Evolutionary conservation across 2,797 vertebrate genomes (phyloP).

Genomic region (Leptoclinus maculatus): DNA sequence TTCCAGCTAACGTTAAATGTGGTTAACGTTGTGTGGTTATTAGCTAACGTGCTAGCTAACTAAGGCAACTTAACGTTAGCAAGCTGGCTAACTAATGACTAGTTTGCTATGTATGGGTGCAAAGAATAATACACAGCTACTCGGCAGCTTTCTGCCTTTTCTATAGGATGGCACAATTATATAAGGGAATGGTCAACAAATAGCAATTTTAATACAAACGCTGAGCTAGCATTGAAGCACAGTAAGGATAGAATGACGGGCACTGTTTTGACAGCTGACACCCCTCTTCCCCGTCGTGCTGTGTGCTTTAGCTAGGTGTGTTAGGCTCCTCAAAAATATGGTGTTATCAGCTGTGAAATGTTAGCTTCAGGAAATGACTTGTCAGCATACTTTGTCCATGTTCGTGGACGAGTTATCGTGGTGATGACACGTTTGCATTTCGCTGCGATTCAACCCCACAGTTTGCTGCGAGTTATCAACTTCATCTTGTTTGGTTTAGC

Average conservation of each 20-base stretch:
- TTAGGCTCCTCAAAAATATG: conserved; percentile 35
- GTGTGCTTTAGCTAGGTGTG: conserved; percentile 49
- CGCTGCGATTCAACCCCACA: conserved; percentile 7
- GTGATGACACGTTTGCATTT: conserved; percentile 12
- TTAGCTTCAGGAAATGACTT: conserved; percentile 44
- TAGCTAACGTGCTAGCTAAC: conserved; percentile 66
- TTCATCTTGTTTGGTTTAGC: neutral
- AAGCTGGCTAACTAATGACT: conserved; percentile 52
- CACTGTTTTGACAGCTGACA: conserved; percentile 84
- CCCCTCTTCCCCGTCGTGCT: conserved; percentile 59
- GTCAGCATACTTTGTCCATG: conserved; percentile 37
- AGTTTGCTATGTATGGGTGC: conserved; percentile 37
- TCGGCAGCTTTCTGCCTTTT: neutral
- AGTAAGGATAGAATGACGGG: conserved; percentile 49
- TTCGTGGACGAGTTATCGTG: neutral
- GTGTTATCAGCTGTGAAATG: conserved; percentile 57
- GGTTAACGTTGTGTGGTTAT: conserved; percentile 29
- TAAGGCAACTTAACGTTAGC: conserved; percentile 62
- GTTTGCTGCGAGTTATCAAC: neutral
- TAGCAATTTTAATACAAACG: neutral
- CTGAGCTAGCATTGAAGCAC: conserved; percentile 21
- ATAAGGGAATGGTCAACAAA: neutral
- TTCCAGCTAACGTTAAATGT: conserved; percentile 39
- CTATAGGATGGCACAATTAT: neutral
- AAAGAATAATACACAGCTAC: conserved; percentile 10